Evolutionary conservation across 2,797 vertebrate genomes (phyloP), one percentile per base, ranked within the genome.

Genomic region (Pseudopleuronectes americanus): DNA sequence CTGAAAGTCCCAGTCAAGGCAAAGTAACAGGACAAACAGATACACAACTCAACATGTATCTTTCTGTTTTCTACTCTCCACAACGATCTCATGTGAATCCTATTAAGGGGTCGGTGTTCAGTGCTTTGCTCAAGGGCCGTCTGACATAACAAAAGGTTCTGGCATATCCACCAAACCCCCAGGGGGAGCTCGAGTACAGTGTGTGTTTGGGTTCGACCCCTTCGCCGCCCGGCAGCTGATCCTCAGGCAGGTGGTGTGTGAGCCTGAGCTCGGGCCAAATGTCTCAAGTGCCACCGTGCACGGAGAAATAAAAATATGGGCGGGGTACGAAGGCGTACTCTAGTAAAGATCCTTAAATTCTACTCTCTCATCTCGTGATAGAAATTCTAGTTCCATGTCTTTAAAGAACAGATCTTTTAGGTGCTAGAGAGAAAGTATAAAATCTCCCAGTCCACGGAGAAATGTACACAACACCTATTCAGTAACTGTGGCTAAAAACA

Each of bases 131-230:
- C 22, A 36, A 28, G 31, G 57, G 41, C 51, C 26, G 21, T 26
- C 45, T n/a, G 22, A 31, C 17, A 5, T n/a, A 19, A 38, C n/a
- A 6, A 14, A 14, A 13, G 43, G 6, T 23, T 21, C 22, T 54
- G 65, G 16, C 28, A 0, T 74, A 28, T 47, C 51, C 21, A 49
- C 53, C 24, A 41, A 6, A 1, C 26, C 86, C 92, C 76, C 36
- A 90, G 89, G 71, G 84, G 90, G 92, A 65, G 87, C 84, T 36
- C 52, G 28, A 26, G 64, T 28, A 73, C 74, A 76, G 68, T 5
- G 17, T 68, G 60, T 68, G 51, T 2, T 23, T 9, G 21, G 4
- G 28, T 21, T 19, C 38, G 28, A 38, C 55, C 73, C 73, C 31
- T 54, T 8, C 16, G 33, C 31, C 14, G 52, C 9, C 17, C 38